These are phyloP conservation scores for Buteo buteo DNA, from an alignment of 2,113 vertebrate genomes.

Conservation along the genomic window DNA sequence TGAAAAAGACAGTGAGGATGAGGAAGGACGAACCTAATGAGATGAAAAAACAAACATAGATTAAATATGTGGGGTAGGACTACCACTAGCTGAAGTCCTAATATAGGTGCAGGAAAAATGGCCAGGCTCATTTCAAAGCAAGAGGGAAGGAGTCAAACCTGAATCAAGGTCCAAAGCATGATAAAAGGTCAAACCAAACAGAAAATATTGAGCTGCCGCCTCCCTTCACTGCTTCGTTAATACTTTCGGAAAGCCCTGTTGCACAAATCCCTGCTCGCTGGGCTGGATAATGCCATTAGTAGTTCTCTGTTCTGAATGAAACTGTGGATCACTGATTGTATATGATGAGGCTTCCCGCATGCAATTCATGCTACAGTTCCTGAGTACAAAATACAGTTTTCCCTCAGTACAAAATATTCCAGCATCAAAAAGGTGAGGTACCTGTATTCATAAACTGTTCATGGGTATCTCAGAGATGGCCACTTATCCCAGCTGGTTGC, in stretches of 20 bases:
- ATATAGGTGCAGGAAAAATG: not conserved
- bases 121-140: not conserved
- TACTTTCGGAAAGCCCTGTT: not conserved
- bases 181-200: not conserved
- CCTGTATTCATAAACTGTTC: not conserved
- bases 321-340: not conserved
- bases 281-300: not conserved
- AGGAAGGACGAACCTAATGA: not conserved
- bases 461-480: not conserved
- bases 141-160: not conserved
- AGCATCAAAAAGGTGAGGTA: not conserved
- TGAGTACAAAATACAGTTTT: not conserved
- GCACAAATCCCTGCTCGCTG: not conserved
- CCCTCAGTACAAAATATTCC: not conserved
- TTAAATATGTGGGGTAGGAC: not conserved
- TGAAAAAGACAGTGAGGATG: not conserved
- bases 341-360: not conserved
- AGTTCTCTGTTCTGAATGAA: not conserved
- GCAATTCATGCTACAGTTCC: not conserved
- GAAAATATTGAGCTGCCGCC: not conserved
- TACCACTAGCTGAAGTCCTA: not conserved
- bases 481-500: not conserved
- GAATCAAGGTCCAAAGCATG: not conserved
- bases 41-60: not conserved
- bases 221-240: not conserved